phyloP scores from a whole-genome alignment of 2,113 vertebrate genomes.

The Malurus cyaneus region DNA sequence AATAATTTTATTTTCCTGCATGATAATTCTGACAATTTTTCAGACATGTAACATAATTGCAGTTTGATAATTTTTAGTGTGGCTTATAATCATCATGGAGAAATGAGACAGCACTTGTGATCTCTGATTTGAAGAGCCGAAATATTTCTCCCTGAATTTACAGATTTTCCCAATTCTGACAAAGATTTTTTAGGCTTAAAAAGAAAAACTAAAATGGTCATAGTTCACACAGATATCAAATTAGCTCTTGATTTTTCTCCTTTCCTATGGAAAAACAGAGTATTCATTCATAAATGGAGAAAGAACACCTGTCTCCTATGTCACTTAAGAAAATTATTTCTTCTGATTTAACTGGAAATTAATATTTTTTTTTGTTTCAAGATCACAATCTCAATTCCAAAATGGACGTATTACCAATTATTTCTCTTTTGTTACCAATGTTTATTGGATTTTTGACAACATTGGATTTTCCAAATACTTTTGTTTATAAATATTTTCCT shows the following conservation, averaged over 20 bases:
- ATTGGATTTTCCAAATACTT: neutral
- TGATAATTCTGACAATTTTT: neutral
- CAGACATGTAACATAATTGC: neutral
- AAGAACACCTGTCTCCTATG: neutral
- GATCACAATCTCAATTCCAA: neutral
- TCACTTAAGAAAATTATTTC: neutral
- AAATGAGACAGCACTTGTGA: neutral
- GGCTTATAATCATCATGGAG: neutral
- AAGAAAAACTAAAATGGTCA: neutral
- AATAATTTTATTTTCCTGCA: neutral
- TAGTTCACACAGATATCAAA: neutral
- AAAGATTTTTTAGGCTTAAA: neutral
- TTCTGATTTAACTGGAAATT: neutral
- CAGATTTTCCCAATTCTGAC: neutral
- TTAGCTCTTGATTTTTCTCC: neutral
- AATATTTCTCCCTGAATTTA: neutral
- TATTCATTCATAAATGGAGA: neutral
- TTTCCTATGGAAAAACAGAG: neutral
- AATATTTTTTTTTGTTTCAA: neutral
- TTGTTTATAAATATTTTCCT: neutral
- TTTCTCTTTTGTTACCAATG: neutral
- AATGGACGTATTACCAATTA: neutral
- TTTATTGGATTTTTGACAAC: neutral
- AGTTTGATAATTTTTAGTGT: neutral
- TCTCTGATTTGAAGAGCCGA: neutral